A percentile compares a stretch with the other conserved stretches of the same genome.
Conservation (phyloP, 2,797 vertebrate species). For the Sebastes taczanowskii region DNA sequence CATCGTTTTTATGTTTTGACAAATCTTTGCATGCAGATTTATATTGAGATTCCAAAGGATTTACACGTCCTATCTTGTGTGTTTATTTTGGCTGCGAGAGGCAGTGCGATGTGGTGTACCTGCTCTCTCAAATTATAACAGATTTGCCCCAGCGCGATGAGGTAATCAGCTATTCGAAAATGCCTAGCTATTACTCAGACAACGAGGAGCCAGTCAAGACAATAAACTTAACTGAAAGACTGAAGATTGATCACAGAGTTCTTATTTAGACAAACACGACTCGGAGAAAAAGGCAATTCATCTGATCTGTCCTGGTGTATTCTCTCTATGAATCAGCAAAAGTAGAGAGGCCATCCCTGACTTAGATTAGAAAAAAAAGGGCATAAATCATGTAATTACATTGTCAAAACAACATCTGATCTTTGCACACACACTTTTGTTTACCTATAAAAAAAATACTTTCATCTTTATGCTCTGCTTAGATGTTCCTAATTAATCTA, state of each 20-base stretch:
- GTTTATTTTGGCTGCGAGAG: constrained; percentile 58
- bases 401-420: constrained; percentile 79
- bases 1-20: constrained; percentile 25
- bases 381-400: constrained; percentile 84
- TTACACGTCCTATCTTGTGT: constrained; percentile 27
- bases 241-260: constrained; percentile 84
- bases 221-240: constrained; percentile 76
- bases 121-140: constrained; percentile 67
- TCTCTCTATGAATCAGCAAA: constrained; percentile 81
- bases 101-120: constrained; percentile 39
- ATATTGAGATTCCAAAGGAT: constrained; percentile 12
- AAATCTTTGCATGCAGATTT: constrained; percentile 13
- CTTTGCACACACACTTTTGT: constrained; percentile 60
- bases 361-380: constrained; percentile 63
- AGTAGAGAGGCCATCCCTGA: constrained; percentile 66
- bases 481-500: constrained; percentile 64
- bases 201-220: constrained; percentile 78
- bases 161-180: constrained; percentile 75
- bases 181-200: constrained; percentile 77
- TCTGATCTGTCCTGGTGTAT: constrained; percentile 77
- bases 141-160: constrained; percentile 69
- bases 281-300: constrained; percentile 80
- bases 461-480: constrained; percentile 55
- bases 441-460: constrained; percentile 63
- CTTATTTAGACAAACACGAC: constrained; percentile 84